These are phyloP conservation scores for human (Homo sapiens) DNA, from an alignment of 2,113 vertebrate genomes.

Conservation along the genomic window GRCh38 chr18:7784001-7784500, in stretches of 20 bases:
- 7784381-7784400: background rate
- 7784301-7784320: background rate
- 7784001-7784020: background rate
- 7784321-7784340: background rate
- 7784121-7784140: background rate
- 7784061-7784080: rapidly evolving
- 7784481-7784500: background rate
- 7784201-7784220: background rate
- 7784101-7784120: background rate
- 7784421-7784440: background rate
- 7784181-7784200: background rate
- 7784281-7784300: background rate
- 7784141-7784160: background rate
- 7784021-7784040: background rate
- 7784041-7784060: background rate
- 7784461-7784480: background rate
- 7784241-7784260: background rate
- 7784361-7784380: background rate
- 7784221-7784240: background rate
- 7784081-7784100: background rate
- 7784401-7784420: background rate
- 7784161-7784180: background rate
- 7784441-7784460: background rate
- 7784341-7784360: background rate
- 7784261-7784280: background rate